Evolutionary conservation across 1,140 invertebrate species (phyloP), one percentile per base, ranked within the genome.

Genomic region (Calycopis cecrops): DNA sequence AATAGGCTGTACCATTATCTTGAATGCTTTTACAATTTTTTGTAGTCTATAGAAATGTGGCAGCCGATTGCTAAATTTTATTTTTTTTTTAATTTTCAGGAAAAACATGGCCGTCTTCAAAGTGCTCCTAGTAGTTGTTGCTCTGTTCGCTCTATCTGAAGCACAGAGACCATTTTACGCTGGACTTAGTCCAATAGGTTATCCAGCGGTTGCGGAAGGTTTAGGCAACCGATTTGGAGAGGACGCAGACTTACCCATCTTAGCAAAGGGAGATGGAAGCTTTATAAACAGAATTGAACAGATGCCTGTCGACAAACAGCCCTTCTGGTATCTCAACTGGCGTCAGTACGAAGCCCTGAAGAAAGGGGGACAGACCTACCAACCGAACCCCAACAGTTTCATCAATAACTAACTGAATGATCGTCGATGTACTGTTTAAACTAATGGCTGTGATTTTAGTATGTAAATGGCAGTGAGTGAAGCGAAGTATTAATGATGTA

Each of bases 261-360:
- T 85, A 67, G 89, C 89, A 0, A 79, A 83, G 17, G 88, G 88
- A 0, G 89, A 90, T 59, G 65, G 65, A 50, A 79, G 80, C 4
- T 69, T 87, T 3, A 70, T 90, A 0, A 77, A 89, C 35, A 65
- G 87, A 28, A 65, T 90, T 0, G 89, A 79, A 57, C 77, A 79
- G 38, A 60, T 89, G 34, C 89, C 89, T 3, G 59, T 82, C 28
- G 88, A 90, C 59, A 75, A 88, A 18, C 88, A 88, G 42, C 89
- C 89, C 0, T 90, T 90, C 68, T 90, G 89, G 89, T 88, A 89
- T 58, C 68, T 90, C 55, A 90, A 86, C 37, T 86, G 80, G 80
- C 75, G 83, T 63, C 73, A 74, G 0, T 44, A 71, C 0, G 79
- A 86, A 55, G 76, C 57, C 1, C 57, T 73, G 8, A 71, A 71